Percentiles rank a stretch among this genome's conserved stretches.
Conservation (phyloP, 2,113 vertebrate species). For the Osmerus mordax region DNA sequence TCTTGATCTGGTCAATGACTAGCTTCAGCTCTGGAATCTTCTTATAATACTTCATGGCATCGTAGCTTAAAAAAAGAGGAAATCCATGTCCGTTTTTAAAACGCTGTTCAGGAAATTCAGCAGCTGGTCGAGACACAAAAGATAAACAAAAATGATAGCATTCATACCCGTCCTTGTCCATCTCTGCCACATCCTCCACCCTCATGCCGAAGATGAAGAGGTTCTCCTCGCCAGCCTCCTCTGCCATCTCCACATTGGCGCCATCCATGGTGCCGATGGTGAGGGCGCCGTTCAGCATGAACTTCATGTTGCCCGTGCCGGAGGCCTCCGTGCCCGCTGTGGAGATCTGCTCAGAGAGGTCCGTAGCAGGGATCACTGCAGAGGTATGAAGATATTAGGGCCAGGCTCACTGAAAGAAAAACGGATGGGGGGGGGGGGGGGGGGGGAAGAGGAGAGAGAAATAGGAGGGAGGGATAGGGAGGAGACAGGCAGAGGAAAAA, state of each 20-base stretch:
- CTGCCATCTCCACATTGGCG: slow-evolving; percentile 97
- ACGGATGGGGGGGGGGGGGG: background rate
- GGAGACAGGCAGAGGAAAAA: too few species aligned
- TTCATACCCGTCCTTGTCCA: slow-evolving; percentile 88
- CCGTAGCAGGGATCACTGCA: slow-evolving; percentile 92
- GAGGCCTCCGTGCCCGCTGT: slow-evolving; percentile 94
- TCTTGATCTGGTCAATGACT: slow-evolving; percentile 86
- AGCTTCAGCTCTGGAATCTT: slow-evolving; percentile 83
- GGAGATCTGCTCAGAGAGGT: slow-evolving; percentile 96
- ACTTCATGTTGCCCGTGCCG: slow-evolving; percentile 97
- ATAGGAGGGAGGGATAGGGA: too few species aligned
- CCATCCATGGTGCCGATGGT: slow-evolving; percentile 99
- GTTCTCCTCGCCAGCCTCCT: slow-evolving; percentile 93
- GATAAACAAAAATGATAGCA: background rate
- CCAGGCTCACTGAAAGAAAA: background rate
- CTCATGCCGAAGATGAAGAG: slow-evolving; percentile 98
- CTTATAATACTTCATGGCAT: slow-evolving; percentile 83
- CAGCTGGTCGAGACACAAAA: background rate
- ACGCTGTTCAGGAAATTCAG: too few species aligned
- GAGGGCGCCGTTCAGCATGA: slow-evolving; percentile 96
- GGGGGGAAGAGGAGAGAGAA: too few species aligned
- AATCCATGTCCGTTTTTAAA: background rate
- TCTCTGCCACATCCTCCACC: slow-evolving; percentile 80
- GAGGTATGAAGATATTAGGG: background rate
- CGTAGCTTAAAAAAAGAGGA: slow-evolving; percentile 70